Evolutionary conservation across 2,888 invertebrate genomes (phyloP).

Genomic region (Aporophyla lueneburgensis): DNA sequence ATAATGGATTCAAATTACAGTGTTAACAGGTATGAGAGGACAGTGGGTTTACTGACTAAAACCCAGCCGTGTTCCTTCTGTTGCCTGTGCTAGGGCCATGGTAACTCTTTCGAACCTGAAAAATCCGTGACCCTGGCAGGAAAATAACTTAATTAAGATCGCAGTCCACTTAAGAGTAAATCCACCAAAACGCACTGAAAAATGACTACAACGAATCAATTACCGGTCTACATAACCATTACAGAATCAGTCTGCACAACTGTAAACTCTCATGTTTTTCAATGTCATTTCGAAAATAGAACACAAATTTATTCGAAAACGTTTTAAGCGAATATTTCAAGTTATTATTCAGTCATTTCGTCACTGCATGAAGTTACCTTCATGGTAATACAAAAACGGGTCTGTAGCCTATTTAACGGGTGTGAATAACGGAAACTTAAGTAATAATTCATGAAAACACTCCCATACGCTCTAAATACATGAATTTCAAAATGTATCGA

Average conservation of each 20-base stretch:
- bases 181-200: background rate
- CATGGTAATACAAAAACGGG: slow-evolving; percentile 53
- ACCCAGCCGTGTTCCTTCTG: too few species aligned
- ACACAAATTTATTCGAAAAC: slow-evolving; percentile 12
- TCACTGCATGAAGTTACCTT: slow-evolving; percentile 36
- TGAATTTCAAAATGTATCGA: slow-evolving; percentile 55
- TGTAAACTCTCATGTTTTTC: slow-evolving; percentile 6
- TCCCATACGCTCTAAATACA: slow-evolving; percentile 57
- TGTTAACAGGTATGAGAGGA: too few species aligned
- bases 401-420: slow-evolving; percentile 32
- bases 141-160: background rate
- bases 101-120: too few species aligned
- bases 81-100: too few species aligned
- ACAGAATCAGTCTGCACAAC: slow-evolving; percentile 9
- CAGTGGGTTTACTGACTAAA: too few species aligned
- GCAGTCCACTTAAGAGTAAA: background rate
- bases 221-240: slow-evolving; percentile 1
- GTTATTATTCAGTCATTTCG: slow-evolving; percentile 12
- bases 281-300: slow-evolving; percentile 35
- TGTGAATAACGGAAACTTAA: slow-evolving; percentile 53
- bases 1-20: too few species aligned
- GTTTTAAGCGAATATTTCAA: slow-evolving; percentile 20
- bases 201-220: background rate
- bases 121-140: too few species aligned
- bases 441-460: slow-evolving; percentile 56